Conservation (phyloP, 2,113 vertebrate genomes). For the Oceanodroma tethys region DNA sequence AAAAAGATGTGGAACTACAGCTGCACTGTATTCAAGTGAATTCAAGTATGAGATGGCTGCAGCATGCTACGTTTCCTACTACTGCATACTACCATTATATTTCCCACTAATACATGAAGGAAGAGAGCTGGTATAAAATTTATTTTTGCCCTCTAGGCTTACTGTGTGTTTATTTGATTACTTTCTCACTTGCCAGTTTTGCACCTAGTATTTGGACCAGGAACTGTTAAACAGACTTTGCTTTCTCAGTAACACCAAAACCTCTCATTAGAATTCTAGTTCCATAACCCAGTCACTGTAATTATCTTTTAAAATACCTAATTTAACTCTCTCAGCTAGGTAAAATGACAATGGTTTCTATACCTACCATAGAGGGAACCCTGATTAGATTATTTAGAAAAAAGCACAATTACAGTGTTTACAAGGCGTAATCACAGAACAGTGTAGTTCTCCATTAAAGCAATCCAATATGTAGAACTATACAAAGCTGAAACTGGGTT, state of each 20-base stretch:
- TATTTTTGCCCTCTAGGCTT: neutral
- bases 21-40: neutral
- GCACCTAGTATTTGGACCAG: neutral
- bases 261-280: neutral
- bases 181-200: neutral
- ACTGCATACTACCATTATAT: neutral
- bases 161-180: neutral
- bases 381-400: neutral
- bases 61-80: neutral
- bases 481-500: neutral
- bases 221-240: neutral
- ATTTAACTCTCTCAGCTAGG: neutral
- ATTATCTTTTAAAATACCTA: neutral
- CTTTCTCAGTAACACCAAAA: neutral
- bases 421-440: neutral
- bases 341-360: neutral
- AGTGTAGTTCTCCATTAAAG: neutral
- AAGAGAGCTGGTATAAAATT: neutral
- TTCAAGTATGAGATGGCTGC: neutral
- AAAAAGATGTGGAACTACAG: neutral
- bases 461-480: neutral
- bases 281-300: neutral
- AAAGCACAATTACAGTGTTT: neutral
- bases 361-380: neutral
- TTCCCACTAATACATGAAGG: neutral